These are phyloP conservation scores for Branchipolynoe longqiensis DNA, from an alignment of 2,888 invertebrate species.

Conservation along the genomic window DNA sequence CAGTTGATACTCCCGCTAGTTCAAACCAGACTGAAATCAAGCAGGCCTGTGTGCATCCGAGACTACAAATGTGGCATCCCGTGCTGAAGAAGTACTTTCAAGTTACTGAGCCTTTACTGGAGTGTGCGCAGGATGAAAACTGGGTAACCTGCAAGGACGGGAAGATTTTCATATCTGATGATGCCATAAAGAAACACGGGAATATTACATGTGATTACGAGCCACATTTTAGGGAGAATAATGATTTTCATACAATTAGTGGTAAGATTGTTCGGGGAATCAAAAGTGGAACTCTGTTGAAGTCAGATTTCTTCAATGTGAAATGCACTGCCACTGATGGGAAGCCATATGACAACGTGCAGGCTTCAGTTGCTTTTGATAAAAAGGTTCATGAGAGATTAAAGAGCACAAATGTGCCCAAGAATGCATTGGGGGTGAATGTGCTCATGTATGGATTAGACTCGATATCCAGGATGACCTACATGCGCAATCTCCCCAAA, in stretches of 20 bases:
- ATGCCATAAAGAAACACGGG: neutral
- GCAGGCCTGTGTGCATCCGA: constrained; percentile 19
- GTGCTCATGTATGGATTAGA: constrained; percentile 94
- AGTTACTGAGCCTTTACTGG: neutral
- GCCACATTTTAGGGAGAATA: neutral
- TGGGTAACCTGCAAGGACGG: constrained; percentile 18
- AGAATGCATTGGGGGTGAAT: constrained; percentile 85
- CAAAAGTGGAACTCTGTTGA: constrained; percentile 70
- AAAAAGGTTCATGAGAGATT: neutral
- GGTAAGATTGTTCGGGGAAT: neutral
- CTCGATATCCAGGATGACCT: constrained; percentile 89
- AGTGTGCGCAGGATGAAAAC: neutral
- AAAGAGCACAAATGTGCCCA: neutral
- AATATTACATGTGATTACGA: constrained; percentile 7
- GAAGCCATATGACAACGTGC: constrained; percentile 86
- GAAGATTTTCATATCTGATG: neutral
- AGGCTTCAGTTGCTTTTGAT: constrained; percentile 84
- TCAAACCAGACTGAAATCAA: neutral
- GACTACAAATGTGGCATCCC: constrained; percentile 1
- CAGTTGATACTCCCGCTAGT: too few species aligned
- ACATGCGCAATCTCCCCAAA: constrained; percentile 74
- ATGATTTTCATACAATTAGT: neutral
- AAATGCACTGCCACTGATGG: constrained; percentile 74
- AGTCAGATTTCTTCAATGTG: constrained; percentile 77
- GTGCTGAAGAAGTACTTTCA: neutral